phyloP scores from a whole-genome alignment of 2,113 vertebrate genomes.

The Grammomys dolichurus region DNA sequence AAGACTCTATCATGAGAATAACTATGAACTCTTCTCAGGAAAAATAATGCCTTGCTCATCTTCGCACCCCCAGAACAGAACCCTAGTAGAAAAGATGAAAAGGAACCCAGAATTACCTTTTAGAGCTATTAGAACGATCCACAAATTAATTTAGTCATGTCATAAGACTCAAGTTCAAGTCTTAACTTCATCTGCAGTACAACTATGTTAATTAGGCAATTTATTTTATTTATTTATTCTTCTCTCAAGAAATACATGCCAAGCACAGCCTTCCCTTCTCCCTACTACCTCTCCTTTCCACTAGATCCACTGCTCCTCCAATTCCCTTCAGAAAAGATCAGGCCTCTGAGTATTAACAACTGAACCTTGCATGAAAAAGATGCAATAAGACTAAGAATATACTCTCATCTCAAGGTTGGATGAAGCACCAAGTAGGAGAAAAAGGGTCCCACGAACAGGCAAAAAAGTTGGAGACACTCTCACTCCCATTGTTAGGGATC shows the following conservation, averaged over 20 bases:
- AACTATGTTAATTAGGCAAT: slow-evolving; percentile 1
- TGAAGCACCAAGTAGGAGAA: too few species aligned
- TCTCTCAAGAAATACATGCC: background rate
- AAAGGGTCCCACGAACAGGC: too few species aligned
- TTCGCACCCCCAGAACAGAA: background rate
- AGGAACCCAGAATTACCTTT: background rate
- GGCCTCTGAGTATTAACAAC: background rate
- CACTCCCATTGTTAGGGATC: background rate
- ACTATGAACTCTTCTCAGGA: background rate
- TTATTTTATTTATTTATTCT: background rate
- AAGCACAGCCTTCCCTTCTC: background rate
- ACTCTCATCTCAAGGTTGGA: too few species aligned
- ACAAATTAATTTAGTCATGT: background rate
- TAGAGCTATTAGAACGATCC: background rate
- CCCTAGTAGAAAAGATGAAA: background rate
- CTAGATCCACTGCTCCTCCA: background rate
- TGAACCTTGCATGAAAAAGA: too few species aligned
- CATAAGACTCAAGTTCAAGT: slow-evolving; percentile 3
- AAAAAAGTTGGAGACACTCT: too few species aligned
- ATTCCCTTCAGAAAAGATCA: background rate
- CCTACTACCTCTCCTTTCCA: background rate
- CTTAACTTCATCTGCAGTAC: background rate
- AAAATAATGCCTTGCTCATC: background rate
- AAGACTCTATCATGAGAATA: background rate
- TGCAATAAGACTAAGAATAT: too few species aligned